Conservation (phyloP, 2,797 vertebrate species). For the Ptychobarbus kaznakovi region DNA sequence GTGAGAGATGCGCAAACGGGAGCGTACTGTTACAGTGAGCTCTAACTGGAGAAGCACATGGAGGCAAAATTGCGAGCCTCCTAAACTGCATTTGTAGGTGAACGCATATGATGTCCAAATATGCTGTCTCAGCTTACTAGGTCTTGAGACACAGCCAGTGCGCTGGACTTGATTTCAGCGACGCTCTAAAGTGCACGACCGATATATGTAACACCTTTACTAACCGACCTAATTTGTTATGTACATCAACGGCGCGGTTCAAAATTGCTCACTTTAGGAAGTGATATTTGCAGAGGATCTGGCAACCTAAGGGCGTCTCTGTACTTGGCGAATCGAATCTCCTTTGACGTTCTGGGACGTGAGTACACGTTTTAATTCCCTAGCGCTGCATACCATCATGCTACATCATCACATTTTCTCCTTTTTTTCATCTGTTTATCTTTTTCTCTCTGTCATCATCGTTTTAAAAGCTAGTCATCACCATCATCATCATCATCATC, state of each 20-base stretch:
- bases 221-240: neutral
- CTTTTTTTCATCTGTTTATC: neutral
- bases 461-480: neutral
- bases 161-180: neutral
- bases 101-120: neutral
- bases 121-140: slow-evolving; percentile 1
- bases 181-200: slow-evolving; percentile 1
- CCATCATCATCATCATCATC: slow-evolving; percentile 5
- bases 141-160: slow-evolving; percentile 10
- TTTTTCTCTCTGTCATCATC: neutral
- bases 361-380: slow-evolving; percentile 7
- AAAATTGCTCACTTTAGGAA: neutral
- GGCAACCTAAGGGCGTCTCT: slow-evolving; percentile 19
- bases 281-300: neutral
- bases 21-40: slow-evolving; percentile 6
- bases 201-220: slow-evolving; percentile 1
- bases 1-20: slow-evolving; percentile 12
- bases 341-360: neutral
- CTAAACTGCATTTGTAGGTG: neutral
- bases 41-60: neutral
- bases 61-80: neutral
- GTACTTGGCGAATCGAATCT: slow-evolving; percentile 14
- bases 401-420: neutral
- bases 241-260: neutral
- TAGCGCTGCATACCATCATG: neutral